phyloP scores from a whole-genome alignment of 2,797 vertebrate genomes.

The Lagorchestes hirsutus region DNA sequence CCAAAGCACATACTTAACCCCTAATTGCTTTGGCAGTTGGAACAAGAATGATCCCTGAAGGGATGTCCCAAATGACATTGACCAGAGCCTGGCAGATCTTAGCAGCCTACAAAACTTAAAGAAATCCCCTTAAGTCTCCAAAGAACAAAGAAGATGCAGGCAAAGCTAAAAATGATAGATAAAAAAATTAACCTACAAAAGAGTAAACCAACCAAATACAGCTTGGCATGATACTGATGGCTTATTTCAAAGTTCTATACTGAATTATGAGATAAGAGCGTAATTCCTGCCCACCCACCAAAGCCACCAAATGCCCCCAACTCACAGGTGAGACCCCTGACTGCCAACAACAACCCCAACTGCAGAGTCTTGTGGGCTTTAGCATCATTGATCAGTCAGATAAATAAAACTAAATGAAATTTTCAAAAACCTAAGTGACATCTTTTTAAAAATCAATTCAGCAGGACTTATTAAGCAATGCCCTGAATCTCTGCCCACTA shows the following conservation, averaged over 20 bases:
- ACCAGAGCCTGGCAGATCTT: constrained; percentile 26
- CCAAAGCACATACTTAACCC: constrained; percentile 15
- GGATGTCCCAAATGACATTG: background rate
- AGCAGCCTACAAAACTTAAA: constrained; percentile 15
- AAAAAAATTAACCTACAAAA: constrained; percentile 37
- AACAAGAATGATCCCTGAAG: constrained; percentile 12
- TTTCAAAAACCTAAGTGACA: background rate
- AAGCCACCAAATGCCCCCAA: background rate
- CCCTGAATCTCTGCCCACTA: background rate
- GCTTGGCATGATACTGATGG: background rate
- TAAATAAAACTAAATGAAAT: background rate
- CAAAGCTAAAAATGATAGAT: background rate
- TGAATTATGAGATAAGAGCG: background rate
- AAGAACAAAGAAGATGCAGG: constrained; percentile 25
- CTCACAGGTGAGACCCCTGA: background rate
- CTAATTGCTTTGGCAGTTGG: background rate
- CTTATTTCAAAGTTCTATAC: background rate
- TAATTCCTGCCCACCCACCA: background rate
- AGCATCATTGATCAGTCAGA: background rate
- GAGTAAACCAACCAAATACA: background rate
- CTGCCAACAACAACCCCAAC: background rate
- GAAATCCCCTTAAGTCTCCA: constrained; percentile 14
- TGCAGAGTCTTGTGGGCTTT: accelerated
- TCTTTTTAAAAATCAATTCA: background rate
- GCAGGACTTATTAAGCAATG: constrained; percentile 17